Evolutionary conservation across 2,797 vertebrate genomes (phyloP), one percentile per base, ranked within the genome.

Genomic region (Perodicticus potto): DNA sequence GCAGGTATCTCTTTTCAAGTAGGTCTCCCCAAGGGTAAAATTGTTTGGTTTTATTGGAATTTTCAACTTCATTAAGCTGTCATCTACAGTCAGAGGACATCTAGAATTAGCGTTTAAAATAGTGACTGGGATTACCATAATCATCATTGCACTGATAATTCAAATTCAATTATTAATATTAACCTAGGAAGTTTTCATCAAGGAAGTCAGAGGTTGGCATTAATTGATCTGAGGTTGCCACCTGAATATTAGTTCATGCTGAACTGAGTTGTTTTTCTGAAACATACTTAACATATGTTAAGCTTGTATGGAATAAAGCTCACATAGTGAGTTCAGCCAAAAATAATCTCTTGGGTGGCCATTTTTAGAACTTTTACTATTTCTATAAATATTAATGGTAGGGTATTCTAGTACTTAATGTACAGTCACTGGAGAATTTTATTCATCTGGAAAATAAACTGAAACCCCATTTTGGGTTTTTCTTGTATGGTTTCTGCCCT

Each of bases 211-310:
- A 93, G 22, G 78, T 96, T 96, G 91, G 43, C 77, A 92, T 89
- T 95, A 91, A 43, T 72, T 97, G 67, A 87, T 83, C n/a, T 93
- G 83, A 86, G 37, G 84, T 92, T 83, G 32, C 53, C 8, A 6
- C 57, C 32, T 85, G 86, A 92, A 55, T 78, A 53, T 90, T 91
- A 87, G 49, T 57, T 96, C 55, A 74, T 72, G 53, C 92, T 93
- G 77, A 96, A 78, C 43, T 94, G 85, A 93, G 65, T 93, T 93
- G n/a, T 91, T 96, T 93, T 80, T 80, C 90, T 92, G 53, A 95
- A 92, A 77, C 77, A 65, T 61, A 86, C 63, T 40, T 94, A 92
- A 86, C n/a, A 65, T 61, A 87, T 78, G 22, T 92, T 69, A 91
- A 93, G n/a, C n/a, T 37, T 86, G 1, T 69, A 27, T 88, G 61